Conservation (phyloP, 2,888 invertebrate genomes). For the Agrotis segetum region DNA sequence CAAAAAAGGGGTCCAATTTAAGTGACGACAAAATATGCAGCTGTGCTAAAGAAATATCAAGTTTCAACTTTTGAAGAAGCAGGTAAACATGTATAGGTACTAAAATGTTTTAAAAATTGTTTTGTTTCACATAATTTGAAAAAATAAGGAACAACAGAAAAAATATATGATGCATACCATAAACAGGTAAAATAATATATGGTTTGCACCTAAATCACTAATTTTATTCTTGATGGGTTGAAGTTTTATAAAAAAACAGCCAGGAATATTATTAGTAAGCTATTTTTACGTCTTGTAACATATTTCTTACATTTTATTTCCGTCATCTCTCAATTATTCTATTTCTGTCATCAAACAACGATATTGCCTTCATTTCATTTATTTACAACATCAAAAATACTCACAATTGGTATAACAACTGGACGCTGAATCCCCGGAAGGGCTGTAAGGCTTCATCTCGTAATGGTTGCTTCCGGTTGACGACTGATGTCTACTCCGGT, state of each 20-base stretch:
- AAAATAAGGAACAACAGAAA: not conserved
- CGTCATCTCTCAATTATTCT: not conserved
- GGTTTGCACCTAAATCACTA: too few relatives aligned
- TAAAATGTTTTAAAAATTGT: not conserved
- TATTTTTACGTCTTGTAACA: not conserved
- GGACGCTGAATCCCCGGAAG: conserved; percentile 86
- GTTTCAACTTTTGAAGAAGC: conserved; percentile 23
- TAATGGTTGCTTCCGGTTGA: conserved; percentile 85
- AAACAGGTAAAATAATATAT: too few relatives aligned
- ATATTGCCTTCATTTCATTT: conserved; percentile 16
- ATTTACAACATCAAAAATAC: conserved; percentile 59
- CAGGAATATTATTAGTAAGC: fast-evolving
- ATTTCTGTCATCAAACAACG: not conserved
- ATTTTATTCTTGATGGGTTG: too few relatives aligned
- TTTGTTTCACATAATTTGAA: not conserved
- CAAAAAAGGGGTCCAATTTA: conserved; percentile 32
- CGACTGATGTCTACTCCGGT: conserved; percentile 82
- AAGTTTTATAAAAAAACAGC: not conserved
- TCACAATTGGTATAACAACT: conserved; percentile 88
- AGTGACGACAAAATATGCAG: conserved; percentile 18
- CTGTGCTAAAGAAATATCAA: conserved; percentile 40
- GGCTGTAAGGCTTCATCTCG: conserved; percentile 89
- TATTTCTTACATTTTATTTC: too few relatives aligned
- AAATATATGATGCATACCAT: too few relatives aligned
- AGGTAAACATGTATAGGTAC: conserved; percentile 15